phyloP scores from a whole-genome alignment of 2,113 vertebrate genomes.

The Vombatus ursinus region DNA sequence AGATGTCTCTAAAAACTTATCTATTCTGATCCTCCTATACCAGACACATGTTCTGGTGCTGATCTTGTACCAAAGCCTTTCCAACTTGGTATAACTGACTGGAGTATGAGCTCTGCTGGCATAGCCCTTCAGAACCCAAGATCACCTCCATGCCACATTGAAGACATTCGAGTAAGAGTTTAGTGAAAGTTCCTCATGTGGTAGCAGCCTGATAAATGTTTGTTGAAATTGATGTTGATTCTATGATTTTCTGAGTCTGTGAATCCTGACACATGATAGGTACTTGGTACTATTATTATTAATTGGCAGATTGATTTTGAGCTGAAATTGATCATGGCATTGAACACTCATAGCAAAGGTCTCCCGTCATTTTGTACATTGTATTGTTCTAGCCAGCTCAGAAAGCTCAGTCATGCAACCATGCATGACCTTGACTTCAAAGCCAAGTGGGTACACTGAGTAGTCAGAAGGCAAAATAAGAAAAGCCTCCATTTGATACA shows the following conservation, averaged over 20 bases:
- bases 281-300: background rate
- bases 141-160: background rate
- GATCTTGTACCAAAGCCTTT: background rate
- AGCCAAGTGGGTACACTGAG: background rate
- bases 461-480: background rate
- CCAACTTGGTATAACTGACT: background rate
- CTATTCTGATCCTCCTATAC: background rate
- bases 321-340: background rate
- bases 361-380: background rate
- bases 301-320: background rate
- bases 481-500: background rate
- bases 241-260: background rate
- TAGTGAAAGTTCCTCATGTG: background rate
- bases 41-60: background rate
- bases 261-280: background rate
- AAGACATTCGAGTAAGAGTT: background rate
- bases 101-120: background rate
- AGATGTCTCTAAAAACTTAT: background rate
- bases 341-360: background rate
- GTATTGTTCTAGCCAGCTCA: background rate
- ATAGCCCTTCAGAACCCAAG: background rate
- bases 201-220: background rate
- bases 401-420: background rate
- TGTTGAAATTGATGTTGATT: background rate
- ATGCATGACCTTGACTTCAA: background rate